These are phyloP conservation scores for Drosophila monieri DNA, from an alignment of 2,888 invertebrate species.

Conservation along the genomic window DNA sequence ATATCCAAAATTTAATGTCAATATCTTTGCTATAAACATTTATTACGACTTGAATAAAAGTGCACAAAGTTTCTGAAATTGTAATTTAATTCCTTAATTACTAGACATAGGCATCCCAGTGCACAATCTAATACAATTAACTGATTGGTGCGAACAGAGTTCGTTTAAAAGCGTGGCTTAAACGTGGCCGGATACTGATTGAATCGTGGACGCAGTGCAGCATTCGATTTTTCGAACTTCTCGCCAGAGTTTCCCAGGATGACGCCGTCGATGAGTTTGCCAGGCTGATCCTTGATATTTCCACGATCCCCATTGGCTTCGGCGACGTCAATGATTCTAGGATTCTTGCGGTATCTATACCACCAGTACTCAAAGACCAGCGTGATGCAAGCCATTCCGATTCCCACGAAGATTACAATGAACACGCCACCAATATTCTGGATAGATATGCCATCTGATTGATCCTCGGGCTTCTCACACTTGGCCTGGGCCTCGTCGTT, in stretches of 20 bases:
- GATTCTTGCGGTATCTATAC: slow-evolving; percentile 90
- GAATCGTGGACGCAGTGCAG: slow-evolving; percentile 81
- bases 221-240: slow-evolving; percentile 80
- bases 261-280: slow-evolving; percentile 79
- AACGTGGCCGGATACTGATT: slow-evolving; percentile 81
- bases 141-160: not conserved
- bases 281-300: slow-evolving; percentile 56
- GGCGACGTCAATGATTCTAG: slow-evolving; percentile 87
- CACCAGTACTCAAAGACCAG: slow-evolving; percentile 97
- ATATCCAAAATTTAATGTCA: too few species aligned
- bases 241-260: slow-evolving; percentile 81
- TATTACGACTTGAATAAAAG: slow-evolving; percentile 47
- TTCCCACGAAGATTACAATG: slow-evolving; percentile 98
- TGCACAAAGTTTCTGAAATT: slow-evolving; percentile 43
- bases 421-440: slow-evolving; percentile 99
- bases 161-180: slow-evolving; percentile 80
- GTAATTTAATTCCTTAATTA: slow-evolving; percentile 20
- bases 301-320: slow-evolving; percentile 82
- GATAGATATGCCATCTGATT: slow-evolving; percentile 98
- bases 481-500: slow-evolving; percentile 90
- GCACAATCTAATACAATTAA: slow-evolving; percentile 14
- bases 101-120: slow-evolving; percentile 64
- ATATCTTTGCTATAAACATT: slow-evolving; percentile 26
- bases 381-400: slow-evolving; percentile 95
- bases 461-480: slow-evolving; percentile 95